Evolutionary conservation across 2,113 vertebrate genomes (phyloP), one percentile per base, ranked within the genome.

Genomic region (Esox niger): DNA sequence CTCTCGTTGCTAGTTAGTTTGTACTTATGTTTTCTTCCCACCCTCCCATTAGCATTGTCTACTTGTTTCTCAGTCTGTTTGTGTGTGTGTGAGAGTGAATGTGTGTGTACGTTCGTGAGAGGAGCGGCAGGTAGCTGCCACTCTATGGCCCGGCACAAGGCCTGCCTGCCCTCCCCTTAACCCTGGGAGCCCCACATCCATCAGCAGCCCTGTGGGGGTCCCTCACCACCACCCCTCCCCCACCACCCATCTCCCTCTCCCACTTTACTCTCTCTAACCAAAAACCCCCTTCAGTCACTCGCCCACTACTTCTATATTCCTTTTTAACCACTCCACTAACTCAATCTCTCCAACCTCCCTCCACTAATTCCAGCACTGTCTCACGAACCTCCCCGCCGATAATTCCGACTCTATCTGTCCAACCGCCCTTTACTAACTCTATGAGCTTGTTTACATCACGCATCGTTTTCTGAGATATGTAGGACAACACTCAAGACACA

Each of bases 121-220:
- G 60, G 69, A 83, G 76, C 32, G 68, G 68, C 66, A 79, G 79
- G 76, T 82, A 79, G 76, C 80, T 82, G 68, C 74, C 81, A 76
- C 79, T 81, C 77, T 73, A 70, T 66, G 74, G 68, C 46, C 68
- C 64, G 75, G 78, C 79, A 65, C 63, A 65, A 66, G 72, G 73
- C 62, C 76, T 69, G 64, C 72, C 64, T 75, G 76, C 76, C 80
- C 85, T 82, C 78, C 82, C 78, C 83, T 83, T 78, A 84, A 84
- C 83, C 78, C 79, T 74, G 66, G 81, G 82, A 86, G 75, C 73
- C 69, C 66, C 71, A 76, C 86, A 85, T 85, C 85, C 82, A 87
- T 88, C 84, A 88, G 86, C 77, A 75, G 69, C 82, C 62, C 82
- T 58, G 71, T 66, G 27, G 76, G 77, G 47, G 75, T 75, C 80